Evolutionary conservation across 2,888 invertebrate genomes (phyloP).

Genomic region (Temnothorax ravouxi): DNA sequence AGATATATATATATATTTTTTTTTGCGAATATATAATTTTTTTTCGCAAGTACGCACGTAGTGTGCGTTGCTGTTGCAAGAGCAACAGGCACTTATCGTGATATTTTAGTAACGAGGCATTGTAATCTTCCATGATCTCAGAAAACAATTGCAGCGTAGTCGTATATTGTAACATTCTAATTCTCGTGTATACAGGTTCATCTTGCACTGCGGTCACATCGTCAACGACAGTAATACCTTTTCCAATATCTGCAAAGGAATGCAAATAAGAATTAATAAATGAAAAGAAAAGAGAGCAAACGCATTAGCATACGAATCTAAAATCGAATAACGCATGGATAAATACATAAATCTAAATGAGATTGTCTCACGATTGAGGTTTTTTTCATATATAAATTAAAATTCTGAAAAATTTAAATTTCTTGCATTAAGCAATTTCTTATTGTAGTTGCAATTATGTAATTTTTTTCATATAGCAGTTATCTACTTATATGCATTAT

Average conservation of each 20-base stretch:
- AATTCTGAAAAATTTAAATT: neutral
- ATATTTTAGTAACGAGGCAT: slow-evolving; percentile 87
- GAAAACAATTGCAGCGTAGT: slow-evolving; percentile 87
- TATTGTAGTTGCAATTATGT: neutral
- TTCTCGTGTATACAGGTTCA: slow-evolving; percentile 84
- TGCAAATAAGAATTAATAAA: slow-evolving; percentile 1
- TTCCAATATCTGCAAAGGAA: slow-evolving; percentile 80
- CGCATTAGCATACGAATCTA: neutral
- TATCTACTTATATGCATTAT: neutral
- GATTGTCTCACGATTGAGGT: too few relatives aligned
- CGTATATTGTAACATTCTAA: slow-evolving; percentile 87
- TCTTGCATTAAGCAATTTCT: neutral
- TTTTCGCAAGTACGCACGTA: slow-evolving; percentile 85
- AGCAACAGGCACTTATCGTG: slow-evolving; percentile 87
- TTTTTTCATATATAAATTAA: neutral
- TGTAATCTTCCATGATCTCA: slow-evolving; percentile 87
- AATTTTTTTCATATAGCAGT: neutral
- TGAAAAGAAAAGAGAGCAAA: neutral
- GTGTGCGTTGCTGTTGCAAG: slow-evolving; percentile 88
- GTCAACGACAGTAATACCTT: slow-evolving; percentile 76
- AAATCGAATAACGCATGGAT: neutral
- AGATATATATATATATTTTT: too few relatives aligned
- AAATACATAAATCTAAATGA: neutral
- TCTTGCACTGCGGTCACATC: slow-evolving; percentile 77
- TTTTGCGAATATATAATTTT: slow-evolving; percentile 10